phyloP scores from a whole-genome alignment of 2,797 vertebrate genomes.

The Garrulus glandarius region DNA sequence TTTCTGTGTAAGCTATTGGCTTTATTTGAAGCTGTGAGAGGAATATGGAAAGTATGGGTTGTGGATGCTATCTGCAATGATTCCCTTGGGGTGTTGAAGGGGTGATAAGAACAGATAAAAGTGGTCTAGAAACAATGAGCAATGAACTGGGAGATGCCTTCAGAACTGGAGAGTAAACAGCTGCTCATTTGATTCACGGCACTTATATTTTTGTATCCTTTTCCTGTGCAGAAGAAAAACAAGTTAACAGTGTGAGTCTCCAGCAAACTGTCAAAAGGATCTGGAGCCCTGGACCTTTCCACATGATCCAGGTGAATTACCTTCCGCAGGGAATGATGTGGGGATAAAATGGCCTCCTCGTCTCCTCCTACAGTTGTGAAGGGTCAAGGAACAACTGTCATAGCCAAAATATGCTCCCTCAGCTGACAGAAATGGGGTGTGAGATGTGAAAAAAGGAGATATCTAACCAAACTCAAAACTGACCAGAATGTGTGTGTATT shows the following conservation, averaged over 20 bases:
- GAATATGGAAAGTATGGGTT: not conserved
- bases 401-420: not conserved
- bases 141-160: not conserved
- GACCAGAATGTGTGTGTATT: fast-evolving
- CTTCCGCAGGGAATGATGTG: not conserved
- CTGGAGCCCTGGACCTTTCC: not conserved
- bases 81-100: not conserved
- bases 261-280: not conserved
- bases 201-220: not conserved
- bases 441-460: not conserved
- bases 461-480: not conserved
- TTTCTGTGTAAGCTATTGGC: not conserved
- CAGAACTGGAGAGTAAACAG: not conserved
- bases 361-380: not conserved
- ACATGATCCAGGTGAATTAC: not conserved
- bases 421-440: not conserved
- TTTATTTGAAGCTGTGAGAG: not conserved
- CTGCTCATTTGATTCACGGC: not conserved
- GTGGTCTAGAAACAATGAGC: not conserved
- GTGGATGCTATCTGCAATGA: not conserved
- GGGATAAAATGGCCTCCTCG: not conserved
- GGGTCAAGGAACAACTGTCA: not conserved
- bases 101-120: slow-evolving; percentile 1
- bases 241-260: not conserved
- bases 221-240: not conserved